Percentiles rank a stretch among this genome's conserved stretches.
Conservation (phyloP, 2,888 invertebrate species). For the Anoncus sp. region DNA sequence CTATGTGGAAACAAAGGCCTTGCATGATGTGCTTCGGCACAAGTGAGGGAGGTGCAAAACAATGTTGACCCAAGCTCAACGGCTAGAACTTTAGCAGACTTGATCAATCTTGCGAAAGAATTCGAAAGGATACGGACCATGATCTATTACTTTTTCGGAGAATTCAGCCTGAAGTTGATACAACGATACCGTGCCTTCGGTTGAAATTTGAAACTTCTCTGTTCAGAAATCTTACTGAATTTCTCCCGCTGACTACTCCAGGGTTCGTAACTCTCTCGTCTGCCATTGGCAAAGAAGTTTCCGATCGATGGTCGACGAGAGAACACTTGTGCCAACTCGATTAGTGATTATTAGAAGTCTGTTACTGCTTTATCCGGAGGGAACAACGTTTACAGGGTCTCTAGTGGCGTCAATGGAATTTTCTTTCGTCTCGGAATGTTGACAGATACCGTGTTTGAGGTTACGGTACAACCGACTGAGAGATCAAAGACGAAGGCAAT, state of each 20-base stretch:
- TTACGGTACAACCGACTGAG: slow-evolving; percentile 18
- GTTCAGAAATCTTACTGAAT: neutral
- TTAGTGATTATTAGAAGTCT: neutral
- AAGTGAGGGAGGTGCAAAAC: slow-evolving; percentile 25
- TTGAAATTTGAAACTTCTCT: slow-evolving; percentile 10
- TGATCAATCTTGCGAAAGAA: slow-evolving; percentile 30
- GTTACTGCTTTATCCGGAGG: neutral
- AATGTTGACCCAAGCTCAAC: slow-evolving; percentile 30
- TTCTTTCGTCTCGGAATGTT: slow-evolving; percentile 1
- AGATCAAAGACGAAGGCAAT: slow-evolving; percentile 6
- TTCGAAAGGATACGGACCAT: slow-evolving; percentile 21
- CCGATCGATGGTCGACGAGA: neutral
- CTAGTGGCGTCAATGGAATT: neutral
- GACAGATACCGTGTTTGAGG: neutral
- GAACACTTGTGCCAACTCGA: slow-evolving; percentile 6
- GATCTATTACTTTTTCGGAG: slow-evolving; percentile 5
- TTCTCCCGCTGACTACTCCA: neutral
- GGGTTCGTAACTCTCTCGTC: neutral
- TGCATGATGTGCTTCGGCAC: neutral
- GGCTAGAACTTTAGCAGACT: slow-evolving; percentile 43
- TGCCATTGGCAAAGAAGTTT: neutral
- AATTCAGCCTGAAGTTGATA: neutral
- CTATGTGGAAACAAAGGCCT: slow-evolving; percentile 25
- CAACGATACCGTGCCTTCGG: neutral
- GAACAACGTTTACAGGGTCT: neutral